Evolutionary conservation across 2,888 invertebrate species (phyloP), one percentile per base, ranked within the genome.

Genomic region (Diabrotica balteata): DNA sequence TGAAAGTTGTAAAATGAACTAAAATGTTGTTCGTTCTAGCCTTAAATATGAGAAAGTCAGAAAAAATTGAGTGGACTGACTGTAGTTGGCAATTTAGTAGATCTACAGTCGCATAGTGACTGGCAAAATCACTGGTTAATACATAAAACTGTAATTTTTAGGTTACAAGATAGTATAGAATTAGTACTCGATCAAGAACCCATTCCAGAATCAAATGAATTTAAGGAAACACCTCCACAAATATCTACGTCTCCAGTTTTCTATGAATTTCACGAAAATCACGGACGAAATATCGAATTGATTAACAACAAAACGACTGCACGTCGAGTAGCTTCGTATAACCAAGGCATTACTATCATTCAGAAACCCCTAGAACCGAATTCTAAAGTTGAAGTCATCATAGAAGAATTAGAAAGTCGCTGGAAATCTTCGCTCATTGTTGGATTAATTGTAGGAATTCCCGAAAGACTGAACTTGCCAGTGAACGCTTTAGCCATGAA

Each of bases 211-310:
- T 47, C 70, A 10, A 65, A 62, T 7, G 74, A 73, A 52, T 17
- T 11, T 6, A 67, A 71, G 53, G 66, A 67, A 22, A 45, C 44
- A 2, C 51, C 11, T 17, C 44, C 50, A 11, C 57, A 63, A 57
- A 51, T 10, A 10, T 9, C 50, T 45, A 51, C 54, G 8, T n/a
- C 42, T 9, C 60, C 69, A 8, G 44, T 61, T 9, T 62, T 73
- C 1, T 92, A 90, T 75, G 92, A 92, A 55, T 93, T 94, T 80
- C 91, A 93, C 77, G 92, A 93, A 74, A 88, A 93, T 75, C 94
- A 94, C 79, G 96, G 96, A 0, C 88, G 91, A 75, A 95, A 97
- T 83, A 89, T 96, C 50, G 89, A 88, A 72, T 85, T 94, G 7
- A 81, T 89, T 10, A 86, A 86, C 4, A 90, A 90, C 77, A 88